Base-by-base conservation (phyloP, 2,888 invertebrate genomes). In the Catocala sponsa region DNA sequence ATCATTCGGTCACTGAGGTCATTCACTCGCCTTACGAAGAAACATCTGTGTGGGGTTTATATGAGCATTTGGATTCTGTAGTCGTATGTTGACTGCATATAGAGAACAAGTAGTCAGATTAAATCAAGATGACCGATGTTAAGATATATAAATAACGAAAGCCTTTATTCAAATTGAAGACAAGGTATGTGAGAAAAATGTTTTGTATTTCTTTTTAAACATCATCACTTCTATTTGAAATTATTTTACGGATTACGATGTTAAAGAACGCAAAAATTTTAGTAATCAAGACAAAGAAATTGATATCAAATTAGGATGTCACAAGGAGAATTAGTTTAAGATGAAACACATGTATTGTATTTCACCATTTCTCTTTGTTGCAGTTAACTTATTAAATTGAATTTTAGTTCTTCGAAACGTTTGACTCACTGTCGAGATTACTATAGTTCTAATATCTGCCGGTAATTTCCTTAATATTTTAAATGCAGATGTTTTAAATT, bases 1-100 rank as follows among this genome's bases (percentile, higher is more conserved):
- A 70, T 75, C 76, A 80, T 83, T 82, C 80, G 81, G 83, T 84
- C 81, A 79, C 61, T 63, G 79, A 83, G 89, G 88, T 88, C 88
- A 74, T 87, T 90, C 85, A 89, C 87, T 76, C 70, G 77, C 76
- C 67, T 79, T 77, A 65, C 72, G 76, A 78, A 77, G 73, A 74
- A 83, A 78, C 81, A 82, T 74, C 71, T 75, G 72, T 58, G 46
- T 47, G 53, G 50, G 49, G 43, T 38, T 48, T 48, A 51, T 15
- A 9, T 42, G 15, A 46, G 49, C 57, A 50, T 51, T 44, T 7
- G 5, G 11, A 12, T 44, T 44, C 12, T 46, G 46, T 46, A 46
- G 13, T 10, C 9, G 7, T 44, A 12, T 44, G 44, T 13, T 44
- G 13, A 12, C 12, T 46, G 15, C 15, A 9, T 15, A 15, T 46